These are phyloP conservation scores for Sparidentex hasta DNA, from an alignment of 2,797 vertebrate genomes.

Conservation along the genomic window DNA sequence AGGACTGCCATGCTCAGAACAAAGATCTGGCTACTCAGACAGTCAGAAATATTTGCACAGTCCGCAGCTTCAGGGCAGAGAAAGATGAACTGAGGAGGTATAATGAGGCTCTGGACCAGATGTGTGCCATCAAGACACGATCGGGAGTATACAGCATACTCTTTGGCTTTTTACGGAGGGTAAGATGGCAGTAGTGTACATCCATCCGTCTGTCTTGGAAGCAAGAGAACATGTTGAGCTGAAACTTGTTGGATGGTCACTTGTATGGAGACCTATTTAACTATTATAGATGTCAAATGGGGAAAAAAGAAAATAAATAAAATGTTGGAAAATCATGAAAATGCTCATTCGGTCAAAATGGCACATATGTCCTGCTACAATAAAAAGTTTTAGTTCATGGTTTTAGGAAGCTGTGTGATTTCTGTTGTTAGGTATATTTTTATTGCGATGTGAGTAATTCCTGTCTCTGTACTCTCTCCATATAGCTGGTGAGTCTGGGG, in stretches of 20 bases:
- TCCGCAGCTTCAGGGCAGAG: constrained; percentile 88
- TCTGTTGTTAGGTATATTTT: background rate
- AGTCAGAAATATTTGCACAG: constrained; percentile 80
- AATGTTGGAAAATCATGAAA: too few species aligned
- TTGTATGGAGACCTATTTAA: too few species aligned
- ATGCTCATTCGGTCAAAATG: too few species aligned
- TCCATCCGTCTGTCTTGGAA: background rate
- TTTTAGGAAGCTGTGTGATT: background rate
- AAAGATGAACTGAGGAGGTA: constrained; percentile 82
- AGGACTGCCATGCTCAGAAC: constrained; percentile 85
- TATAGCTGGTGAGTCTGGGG: constrained; percentile 75
- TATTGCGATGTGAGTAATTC: background rate
- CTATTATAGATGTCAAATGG: background rate
- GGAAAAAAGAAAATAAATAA: too few species aligned
- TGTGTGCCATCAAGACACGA: constrained; percentile 73
- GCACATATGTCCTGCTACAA: background rate
- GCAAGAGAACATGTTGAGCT: background rate
- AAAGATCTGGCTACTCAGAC: constrained; percentile 84
- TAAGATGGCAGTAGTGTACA: constrained; percentile 51
- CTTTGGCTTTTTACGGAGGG: constrained; percentile 82
- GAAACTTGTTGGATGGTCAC: background rate
- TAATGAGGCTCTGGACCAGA: constrained; percentile 72
- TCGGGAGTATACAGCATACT: constrained; percentile 72
- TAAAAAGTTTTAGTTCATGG: background rate
- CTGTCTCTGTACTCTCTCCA: background rate